Percentiles rank a stretch among this genome's conserved stretches.
phyloP scores from a whole-genome alignment of 1,140 invertebrate species.

The Trichomalopsis sarcophagae region DNA sequence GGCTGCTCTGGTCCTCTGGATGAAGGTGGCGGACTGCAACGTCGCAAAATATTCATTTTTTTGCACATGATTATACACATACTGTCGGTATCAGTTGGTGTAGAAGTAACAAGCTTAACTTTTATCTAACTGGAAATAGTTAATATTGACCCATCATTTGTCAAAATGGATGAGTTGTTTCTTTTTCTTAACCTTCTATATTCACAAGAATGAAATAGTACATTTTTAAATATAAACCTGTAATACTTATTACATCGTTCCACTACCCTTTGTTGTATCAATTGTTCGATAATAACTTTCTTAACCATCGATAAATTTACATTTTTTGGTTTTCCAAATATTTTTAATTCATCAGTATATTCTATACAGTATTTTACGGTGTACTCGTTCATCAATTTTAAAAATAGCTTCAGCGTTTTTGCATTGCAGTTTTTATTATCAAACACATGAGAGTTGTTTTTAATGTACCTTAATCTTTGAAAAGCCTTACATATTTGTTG shows the following conservation, averaged over 20 bases:
- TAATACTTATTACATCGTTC: background rate
- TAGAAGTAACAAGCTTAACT: too few relatives aligned
- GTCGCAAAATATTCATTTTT: too few relatives aligned
- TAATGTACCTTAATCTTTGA: conserved; percentile 46
- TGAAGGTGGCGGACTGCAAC: too few relatives aligned
- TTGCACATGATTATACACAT: too few relatives aligned
- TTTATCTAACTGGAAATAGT: too few relatives aligned
- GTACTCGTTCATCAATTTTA: conserved; percentile 46
- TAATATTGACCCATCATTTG: too few relatives aligned
- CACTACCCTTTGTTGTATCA: too few relatives aligned
- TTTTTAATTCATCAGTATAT: background rate
- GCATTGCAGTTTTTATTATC: conserved; percentile 35
- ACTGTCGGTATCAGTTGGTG: too few relatives aligned
- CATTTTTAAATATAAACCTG: background rate
- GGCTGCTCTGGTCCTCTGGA: too few relatives aligned
- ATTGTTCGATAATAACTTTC: background rate
- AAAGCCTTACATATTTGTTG: conserved; percentile 52
- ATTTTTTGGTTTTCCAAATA: conserved; percentile 45
- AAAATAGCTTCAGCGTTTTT: background rate
- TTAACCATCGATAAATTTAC: background rate
- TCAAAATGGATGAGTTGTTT: too few relatives aligned
- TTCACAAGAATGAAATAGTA: background rate
- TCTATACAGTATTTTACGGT: conserved; percentile 16
- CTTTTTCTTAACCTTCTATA: background rate
- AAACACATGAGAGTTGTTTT: conserved; percentile 43